Evolutionary conservation across 1,140 invertebrate genomes (phyloP).

Genomic region (Cheumatopsyche charites): DNA sequence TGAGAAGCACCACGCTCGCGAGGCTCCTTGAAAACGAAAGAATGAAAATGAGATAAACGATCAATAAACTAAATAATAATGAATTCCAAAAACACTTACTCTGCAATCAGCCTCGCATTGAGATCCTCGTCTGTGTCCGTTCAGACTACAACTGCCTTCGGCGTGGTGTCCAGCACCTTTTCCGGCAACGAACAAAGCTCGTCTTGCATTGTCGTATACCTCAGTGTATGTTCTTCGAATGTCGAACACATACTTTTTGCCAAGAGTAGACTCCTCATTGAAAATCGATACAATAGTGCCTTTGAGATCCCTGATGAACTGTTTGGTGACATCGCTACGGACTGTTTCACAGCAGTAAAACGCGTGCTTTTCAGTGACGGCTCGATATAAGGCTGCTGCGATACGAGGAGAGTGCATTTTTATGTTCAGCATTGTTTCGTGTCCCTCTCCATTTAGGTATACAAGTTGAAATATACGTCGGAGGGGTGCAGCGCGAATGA

Average conservation of each 20-base stretch:
- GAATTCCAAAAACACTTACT: conserved; percentile 49
- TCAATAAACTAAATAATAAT: conserved; percentile 2
- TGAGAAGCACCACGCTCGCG: conserved; percentile 58
- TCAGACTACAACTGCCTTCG: conserved; percentile 47
- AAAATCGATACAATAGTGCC: conserved; percentile 91
- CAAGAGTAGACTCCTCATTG: conserved; percentile 84
- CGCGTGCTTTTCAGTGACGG: conserved; percentile 89
- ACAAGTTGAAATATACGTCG: conserved; percentile 76
- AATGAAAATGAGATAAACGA: conserved; percentile 17
- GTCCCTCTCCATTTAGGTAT: conserved; percentile 73
- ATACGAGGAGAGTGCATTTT: conserved; percentile 79
- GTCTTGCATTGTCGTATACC: conserved; percentile 83
- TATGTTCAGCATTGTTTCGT: conserved; percentile 73
- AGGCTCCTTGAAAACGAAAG: conserved; percentile 60
- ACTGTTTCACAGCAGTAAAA: conserved; percentile 93
- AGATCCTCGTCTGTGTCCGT: conserved; percentile 35
- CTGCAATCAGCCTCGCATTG: conserved; percentile 51
- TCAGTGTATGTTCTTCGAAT: conserved; percentile 85
- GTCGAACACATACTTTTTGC: conserved; percentile 89
- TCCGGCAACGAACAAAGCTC: conserved; percentile 67
- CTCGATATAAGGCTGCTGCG: conserved; percentile 81
- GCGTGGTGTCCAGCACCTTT: conserved; percentile 35
- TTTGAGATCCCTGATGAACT: conserved; percentile 88
- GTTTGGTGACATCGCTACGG: conserved; percentile 82
- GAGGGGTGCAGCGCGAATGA: conserved; percentile 79